Conservation (phyloP, 2,888 invertebrate species). For the Drosophila melanosoma region DNA sequence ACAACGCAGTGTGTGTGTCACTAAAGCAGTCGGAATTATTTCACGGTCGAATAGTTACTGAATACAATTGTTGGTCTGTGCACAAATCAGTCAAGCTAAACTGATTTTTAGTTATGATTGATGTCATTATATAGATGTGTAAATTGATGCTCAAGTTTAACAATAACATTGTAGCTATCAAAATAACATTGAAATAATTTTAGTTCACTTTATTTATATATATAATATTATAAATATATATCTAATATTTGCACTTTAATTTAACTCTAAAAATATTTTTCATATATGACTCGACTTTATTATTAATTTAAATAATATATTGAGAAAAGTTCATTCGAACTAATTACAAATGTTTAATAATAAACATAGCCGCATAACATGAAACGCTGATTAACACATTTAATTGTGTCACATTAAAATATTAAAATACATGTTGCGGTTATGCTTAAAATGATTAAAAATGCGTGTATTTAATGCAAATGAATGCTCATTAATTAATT, state of each 20-base stretch:
- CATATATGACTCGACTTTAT: background rate
- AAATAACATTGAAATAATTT: background rate
- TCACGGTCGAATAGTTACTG: background rate
- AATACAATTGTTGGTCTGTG: constrained; percentile 7
- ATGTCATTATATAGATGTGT: background rate
- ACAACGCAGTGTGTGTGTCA: background rate
- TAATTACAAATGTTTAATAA: background rate
- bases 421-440: background rate
- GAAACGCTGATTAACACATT: background rate
- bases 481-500: background rate
- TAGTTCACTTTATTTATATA: background rate
- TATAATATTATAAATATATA: background rate
- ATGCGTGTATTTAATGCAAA: background rate
- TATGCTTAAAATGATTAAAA: background rate
- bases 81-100: background rate
- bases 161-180: background rate
- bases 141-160: background rate
- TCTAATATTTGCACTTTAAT: background rate
- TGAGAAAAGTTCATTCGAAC: background rate
- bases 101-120: background rate
- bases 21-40: background rate
- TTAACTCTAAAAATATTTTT: background rate
- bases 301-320: background rate
- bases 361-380: background rate
- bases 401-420: background rate